Percentiles rank a stretch among this genome's conserved stretches.
phyloP scores from a whole-genome alignment of 2,113 vertebrate species.

The Podocnemis expansa region DNA sequence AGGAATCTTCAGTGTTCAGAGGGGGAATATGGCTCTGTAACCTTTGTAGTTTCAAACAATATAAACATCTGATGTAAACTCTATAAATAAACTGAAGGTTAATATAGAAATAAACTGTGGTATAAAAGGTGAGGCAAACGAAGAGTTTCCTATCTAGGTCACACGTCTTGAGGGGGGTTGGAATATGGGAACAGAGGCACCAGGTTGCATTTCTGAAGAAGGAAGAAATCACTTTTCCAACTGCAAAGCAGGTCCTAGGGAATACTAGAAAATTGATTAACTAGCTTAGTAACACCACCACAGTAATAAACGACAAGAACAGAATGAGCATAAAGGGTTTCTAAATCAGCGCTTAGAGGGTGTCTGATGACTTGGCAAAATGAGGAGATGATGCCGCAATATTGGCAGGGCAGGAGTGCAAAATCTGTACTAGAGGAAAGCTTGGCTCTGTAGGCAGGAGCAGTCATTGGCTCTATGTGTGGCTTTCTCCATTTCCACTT shows the following conservation, averaged over 20 bases:
- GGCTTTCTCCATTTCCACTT: not conserved
- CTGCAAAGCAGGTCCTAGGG: not conserved
- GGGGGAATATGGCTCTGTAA: not conserved
- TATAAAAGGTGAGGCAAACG: not conserved
- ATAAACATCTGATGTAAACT: not conserved
- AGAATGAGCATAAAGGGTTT: not conserved
- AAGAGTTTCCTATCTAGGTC: not conserved
- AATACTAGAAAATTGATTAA: not conserved
- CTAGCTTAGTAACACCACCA: not conserved
- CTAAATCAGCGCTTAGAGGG: fast-evolving
- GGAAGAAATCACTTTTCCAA: fast-evolving
- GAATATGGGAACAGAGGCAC: not conserved
- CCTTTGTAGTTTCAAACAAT: not conserved
- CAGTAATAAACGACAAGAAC: not conserved
- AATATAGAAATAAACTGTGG: not conserved
- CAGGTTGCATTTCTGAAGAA: not conserved
- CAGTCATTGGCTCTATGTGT: not conserved
- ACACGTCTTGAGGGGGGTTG: not conserved
- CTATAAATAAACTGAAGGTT: not conserved
- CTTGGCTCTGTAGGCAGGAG: not conserved
- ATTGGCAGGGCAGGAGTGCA: not conserved
- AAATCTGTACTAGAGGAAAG: not conserved
- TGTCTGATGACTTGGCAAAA: not conserved
- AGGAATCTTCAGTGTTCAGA: not conserved
- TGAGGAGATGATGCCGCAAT: not conserved